A percentile compares a stretch with the other conserved stretches of the same genome.
These are phyloP conservation scores for Psophia crepitans DNA, from an alignment of 2,113 vertebrate species.

Conservation along the genomic window DNA sequence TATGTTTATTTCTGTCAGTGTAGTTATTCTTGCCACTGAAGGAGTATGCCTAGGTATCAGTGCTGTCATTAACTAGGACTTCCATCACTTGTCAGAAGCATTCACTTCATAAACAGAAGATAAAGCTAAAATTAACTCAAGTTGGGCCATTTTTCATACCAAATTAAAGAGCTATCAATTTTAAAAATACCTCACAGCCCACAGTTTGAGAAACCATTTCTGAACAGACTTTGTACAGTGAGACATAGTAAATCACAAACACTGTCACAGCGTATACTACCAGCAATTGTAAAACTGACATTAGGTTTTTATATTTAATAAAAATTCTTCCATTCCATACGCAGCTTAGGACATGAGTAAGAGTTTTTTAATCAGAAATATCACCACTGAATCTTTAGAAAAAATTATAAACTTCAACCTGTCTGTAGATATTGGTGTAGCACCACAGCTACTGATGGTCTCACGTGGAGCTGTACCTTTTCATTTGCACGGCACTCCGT, in stretches of 20 bases:
- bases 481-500: background rate
- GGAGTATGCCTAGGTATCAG: background rate
- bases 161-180: background rate
- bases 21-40: background rate
- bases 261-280: background rate
- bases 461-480: background rate
- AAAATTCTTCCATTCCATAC: background rate
- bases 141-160: background rate
- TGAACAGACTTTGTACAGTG: background rate
- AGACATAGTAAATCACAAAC: background rate
- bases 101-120: background rate
- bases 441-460: background rate
- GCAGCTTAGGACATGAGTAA: background rate
- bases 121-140: background rate
- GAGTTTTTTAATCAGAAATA: background rate
- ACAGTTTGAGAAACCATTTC: background rate
- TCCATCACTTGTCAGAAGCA: background rate
- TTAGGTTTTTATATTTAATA: background rate
- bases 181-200: background rate
- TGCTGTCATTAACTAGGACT: background rate
- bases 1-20: background rate
- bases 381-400: background rate
- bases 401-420: background rate
- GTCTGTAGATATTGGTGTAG: background rate
- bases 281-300: background rate